Evolutionary conservation across 92 coral and sea anemone species (phyloP).

Genomic region (Metridium senile): DNA sequence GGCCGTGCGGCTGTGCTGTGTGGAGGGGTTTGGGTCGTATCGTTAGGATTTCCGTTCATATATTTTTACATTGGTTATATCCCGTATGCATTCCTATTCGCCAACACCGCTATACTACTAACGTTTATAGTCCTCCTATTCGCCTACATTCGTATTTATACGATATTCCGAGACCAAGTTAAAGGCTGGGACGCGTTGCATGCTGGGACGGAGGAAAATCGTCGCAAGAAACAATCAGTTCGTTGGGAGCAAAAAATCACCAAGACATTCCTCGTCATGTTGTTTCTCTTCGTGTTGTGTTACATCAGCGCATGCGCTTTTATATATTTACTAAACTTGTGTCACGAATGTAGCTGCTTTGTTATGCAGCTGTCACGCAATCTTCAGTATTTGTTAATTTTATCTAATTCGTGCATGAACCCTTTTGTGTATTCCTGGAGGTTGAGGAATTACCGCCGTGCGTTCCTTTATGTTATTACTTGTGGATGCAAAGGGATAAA

Average conservation of each 20-base stretch:
- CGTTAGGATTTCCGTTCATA: conserved; percentile 79
- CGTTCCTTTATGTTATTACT: conserved; percentile 72
- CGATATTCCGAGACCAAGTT: conserved; percentile 75
- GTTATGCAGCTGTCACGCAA: conserved; percentile 86
- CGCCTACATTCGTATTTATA: conserved; percentile 77
- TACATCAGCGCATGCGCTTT: conserved; percentile 79
- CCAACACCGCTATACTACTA: conserved; percentile 80
- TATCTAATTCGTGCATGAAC: conserved; percentile 87
- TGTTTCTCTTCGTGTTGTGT: conserved; percentile 68
- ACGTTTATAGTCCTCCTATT: conserved; percentile 74
- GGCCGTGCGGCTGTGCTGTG: conserved; percentile 70
- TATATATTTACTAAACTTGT: conserved; percentile 82
- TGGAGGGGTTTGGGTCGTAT: conserved; percentile 70
- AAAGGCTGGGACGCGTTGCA: conserved; percentile 76
- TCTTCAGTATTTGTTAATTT: conserved; percentile 79
- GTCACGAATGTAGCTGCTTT: conserved; percentile 69
- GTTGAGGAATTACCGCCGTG: conserved; percentile 59
- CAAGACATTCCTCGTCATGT: conserved; percentile 83
- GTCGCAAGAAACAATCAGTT: conserved; percentile 56
- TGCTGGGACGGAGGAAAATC: conserved; percentile 67
- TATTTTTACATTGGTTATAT: conserved; percentile 82
- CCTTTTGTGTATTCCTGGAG: conserved; percentile 94
- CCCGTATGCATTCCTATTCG: conserved; percentile 84
- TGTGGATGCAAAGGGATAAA: conserved; percentile 62
- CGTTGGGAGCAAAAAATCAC: conserved; percentile 86